Percentiles rank a stretch among this genome's conserved stretches.
These are phyloP conservation scores for Drosophila limbata DNA, from an alignment of 2,888 invertebrate species.

Conservation along the genomic window DNA sequence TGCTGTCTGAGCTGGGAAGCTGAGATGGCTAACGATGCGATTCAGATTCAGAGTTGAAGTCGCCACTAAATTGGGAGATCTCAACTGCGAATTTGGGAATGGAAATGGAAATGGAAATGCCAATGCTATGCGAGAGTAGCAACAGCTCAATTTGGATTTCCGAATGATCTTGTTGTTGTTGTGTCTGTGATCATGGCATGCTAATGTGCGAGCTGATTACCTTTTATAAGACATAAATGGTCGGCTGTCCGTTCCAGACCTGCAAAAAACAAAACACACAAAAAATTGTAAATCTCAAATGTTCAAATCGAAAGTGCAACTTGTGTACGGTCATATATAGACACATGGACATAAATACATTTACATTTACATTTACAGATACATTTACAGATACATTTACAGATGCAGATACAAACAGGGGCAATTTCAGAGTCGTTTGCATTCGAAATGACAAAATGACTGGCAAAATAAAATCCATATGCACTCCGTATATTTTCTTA, in stretches of 20 bases:
- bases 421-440: slow-evolving; percentile 37
- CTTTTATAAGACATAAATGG: slow-evolving; percentile 76
- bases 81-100: slow-evolving; percentile 44
- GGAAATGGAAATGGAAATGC: slow-evolving; percentile 44
- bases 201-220: slow-evolving; percentile 67
- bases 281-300: slow-evolving; percentile 23
- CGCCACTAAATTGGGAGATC: slow-evolving; percentile 55
- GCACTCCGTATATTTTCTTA: slow-evolving; percentile 33
- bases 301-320: slow-evolving; percentile 51
- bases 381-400: slow-evolving; percentile 9
- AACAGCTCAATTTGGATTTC: slow-evolving; percentile 54
- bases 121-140: slow-evolving; percentile 32
- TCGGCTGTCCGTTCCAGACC: slow-evolving; percentile 35
- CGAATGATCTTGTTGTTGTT: slow-evolving; percentile 26
- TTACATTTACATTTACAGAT: neutral
- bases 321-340: slow-evolving; percentile 9
- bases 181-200: slow-evolving; percentile 42
- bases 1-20: slow-evolving; percentile 14
- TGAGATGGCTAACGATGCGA: slow-evolving; percentile 48
- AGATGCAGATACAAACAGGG: slow-evolving; percentile 6
- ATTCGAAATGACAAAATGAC: slow-evolving; percentile 47
- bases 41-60: slow-evolving; percentile 19
- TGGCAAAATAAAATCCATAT: slow-evolving; percentile 38
- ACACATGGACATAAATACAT: neutral
- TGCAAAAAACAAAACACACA: slow-evolving; percentile 26